phyloP scores from a whole-genome alignment of 2,888 invertebrate genomes.

The Saturnia japonica region DNA sequence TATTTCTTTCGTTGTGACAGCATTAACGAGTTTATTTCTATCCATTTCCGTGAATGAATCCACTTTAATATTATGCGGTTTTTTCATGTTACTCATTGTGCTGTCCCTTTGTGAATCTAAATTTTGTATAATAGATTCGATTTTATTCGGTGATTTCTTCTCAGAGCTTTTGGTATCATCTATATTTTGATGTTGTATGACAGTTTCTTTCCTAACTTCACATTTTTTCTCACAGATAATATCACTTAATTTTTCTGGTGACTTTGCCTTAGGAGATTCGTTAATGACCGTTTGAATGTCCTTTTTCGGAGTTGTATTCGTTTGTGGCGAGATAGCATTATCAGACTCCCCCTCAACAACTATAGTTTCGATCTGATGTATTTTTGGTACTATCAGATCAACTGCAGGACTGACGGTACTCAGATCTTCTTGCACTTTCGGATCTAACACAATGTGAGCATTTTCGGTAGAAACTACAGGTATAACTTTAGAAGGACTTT shows the following conservation, averaged over 20 bases:
- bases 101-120: conserved; percentile 65
- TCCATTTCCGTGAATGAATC: conserved; percentile 65
- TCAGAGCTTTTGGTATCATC: conserved; percentile 61
- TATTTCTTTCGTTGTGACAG: conserved; percentile 58
- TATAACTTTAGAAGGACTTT: conserved; percentile 70
- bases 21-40: conserved; percentile 56
- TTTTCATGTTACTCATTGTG: conserved; percentile 48
- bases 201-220: conserved; percentile 73
- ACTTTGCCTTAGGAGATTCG: conserved; percentile 60
- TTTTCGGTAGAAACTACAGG: conserved; percentile 72
- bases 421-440: conserved; percentile 63
- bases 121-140: conserved; percentile 67
- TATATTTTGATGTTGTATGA: conserved; percentile 69
- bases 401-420: conserved; percentile 50
- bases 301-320: conserved; percentile 59
- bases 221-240: conserved; percentile 54
- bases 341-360: conserved; percentile 73
- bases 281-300: conserved; percentile 59
- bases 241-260: conserved; percentile 58
- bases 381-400: conserved; percentile 62
- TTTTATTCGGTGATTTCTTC: conserved; percentile 70
- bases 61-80: conserved; percentile 60
- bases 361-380: conserved; percentile 69
- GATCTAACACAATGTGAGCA: conserved; percentile 69
- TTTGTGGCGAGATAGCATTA: conserved; percentile 52